Evolutionary conservation across 2,797 vertebrate species (phyloP), one percentile per base, ranked within the genome.

Genomic region (Falco columbarius): DNA sequence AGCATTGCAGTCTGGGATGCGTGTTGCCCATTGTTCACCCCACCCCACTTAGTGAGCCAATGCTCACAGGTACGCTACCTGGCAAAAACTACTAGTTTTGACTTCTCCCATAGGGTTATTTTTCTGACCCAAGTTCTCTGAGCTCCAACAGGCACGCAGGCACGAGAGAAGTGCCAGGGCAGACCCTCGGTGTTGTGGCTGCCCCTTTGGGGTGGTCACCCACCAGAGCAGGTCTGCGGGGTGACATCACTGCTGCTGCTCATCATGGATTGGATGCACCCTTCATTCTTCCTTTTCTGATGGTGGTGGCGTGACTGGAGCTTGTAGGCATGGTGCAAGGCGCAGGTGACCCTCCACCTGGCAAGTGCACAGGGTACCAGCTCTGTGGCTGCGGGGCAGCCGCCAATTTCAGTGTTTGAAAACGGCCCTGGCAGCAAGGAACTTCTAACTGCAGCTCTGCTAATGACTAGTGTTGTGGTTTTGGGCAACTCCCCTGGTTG

Each of bases 401-500:
- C 24, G 4, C 81, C 61, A 36, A 47, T 66, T 81, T 91, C 34
- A 44, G 40, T 62, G 81, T 71, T 42, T 91, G 90, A 95, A 95
- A 94, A 81, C 56, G 86, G 59, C 0, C 1, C 85, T 81, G 82
- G 80, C 84, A 81, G 88, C 82, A 91, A 94, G 87, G 85, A 95
- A 91, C 91, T 93, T 95, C 62, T 90, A 97, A 97, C 91, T 95
- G 96, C 93, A 94, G 80, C 90, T 94, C 91, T 95, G 58, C 59
- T 94, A 95, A 95, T 96, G 95, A 96, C 87, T 95, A 16, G 58
- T 81, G 40, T 1, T 92, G 91, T 94, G 96, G 96, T 94, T 96
- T 95, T 86, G 93, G 91, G 95, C 88, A 95, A 97, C 93, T 96
- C 94, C 95, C 95, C 84, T 70, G 63, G 91, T 58, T 9, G 76